Base-by-base conservation (phyloP, 2,888 invertebrate genomes). In the Diaprepes abbreviatus region DNA sequence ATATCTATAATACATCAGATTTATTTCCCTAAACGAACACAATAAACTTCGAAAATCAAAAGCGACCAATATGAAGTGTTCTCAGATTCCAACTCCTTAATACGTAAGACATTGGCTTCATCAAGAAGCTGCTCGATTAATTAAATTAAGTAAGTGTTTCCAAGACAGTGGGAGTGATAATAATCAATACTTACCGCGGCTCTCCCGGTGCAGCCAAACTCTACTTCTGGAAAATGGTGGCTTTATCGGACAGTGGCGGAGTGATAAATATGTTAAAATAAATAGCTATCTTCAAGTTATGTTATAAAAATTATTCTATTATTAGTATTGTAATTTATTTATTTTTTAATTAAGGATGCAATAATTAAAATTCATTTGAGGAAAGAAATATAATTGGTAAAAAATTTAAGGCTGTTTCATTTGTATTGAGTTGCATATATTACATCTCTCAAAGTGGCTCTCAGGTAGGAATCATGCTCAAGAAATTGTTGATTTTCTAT, bases 81-180 rank as follows among this genome's bases (percentile, higher is more conserved):
- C 73, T 70, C 64, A 75, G 70, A 75, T 28, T 74, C 71, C 55
- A 75, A 67, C 67, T 67, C 54, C 60, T 59, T 19, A 33, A 71
- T 73, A 70, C 75, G 70, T 76, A 77, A 77, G 77, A 76, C 76
- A 76, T 78, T 77, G 73, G 78, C 78, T 79, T 79, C 78, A 79
- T 79, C 78, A 79, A 63, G 75, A 74, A 75, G 73, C 71, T 75
- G 63, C 74, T 74, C 71, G 75, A 78, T 79, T 77, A 78, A 78
- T 78, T 78, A 76, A 78, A 79, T 77, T 76, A 78, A 79, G 76
- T 78, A 76, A 77, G 77, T 77, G 78, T 76, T 76, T 73, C 77
- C 73, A 73, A 77, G 77, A 75, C 75, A 74, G 74, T 76, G 74
- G 76, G 76, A 75, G 69, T 68, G 62, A 75, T 74, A 72, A 76